phyloP scores from a whole-genome alignment of 2,113 vertebrate species.

The Lophochroa leadbeateri region DNA sequence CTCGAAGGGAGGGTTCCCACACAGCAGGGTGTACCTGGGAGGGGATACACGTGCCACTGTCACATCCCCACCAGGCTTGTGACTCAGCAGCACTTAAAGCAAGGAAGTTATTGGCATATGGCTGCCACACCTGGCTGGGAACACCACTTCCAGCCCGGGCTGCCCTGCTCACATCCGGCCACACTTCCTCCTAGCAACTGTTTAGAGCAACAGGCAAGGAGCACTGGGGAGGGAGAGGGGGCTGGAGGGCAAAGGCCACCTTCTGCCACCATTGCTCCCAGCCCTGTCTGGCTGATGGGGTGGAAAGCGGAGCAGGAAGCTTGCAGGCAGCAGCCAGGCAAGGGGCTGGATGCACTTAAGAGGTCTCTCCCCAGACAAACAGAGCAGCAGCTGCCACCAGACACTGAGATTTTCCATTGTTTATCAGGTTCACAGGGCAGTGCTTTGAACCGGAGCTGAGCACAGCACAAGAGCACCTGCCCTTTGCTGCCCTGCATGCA shows the following conservation, averaged over 20 bases:
- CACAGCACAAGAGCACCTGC: fast-evolving
- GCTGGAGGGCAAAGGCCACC: neutral
- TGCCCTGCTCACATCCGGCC: conserved; percentile 32
- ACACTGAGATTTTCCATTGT: conserved; percentile 11
- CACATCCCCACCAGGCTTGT: neutral
- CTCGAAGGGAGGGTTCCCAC: conserved; percentile 95
- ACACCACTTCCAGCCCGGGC: neutral
- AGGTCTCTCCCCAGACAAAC: neutral
- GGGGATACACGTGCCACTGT: neutral
- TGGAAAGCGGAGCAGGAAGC: neutral
- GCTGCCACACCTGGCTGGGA: conserved; percentile 32
- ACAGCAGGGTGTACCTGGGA: conserved; percentile 93
- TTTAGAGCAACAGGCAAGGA: neutral
- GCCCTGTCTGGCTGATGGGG: fast-evolving
- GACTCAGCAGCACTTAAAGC: conserved; percentile 34
- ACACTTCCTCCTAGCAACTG: conserved; percentile 5
- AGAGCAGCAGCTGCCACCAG: neutral
- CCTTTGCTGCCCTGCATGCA: fast-evolving
- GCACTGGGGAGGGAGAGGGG: neutral
- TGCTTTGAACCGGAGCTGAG: neutral
- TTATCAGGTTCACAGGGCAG: neutral
- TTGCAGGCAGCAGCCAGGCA: fast-evolving
- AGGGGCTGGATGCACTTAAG: neutral
- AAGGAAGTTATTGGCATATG: conserved; percentile 27
- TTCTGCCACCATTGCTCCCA: neutral